Evolutionary conservation across 30 jellyfish, hydroid and myxozoan genomes (phyloP).

Genomic region (Aurelia sp.): DNA sequence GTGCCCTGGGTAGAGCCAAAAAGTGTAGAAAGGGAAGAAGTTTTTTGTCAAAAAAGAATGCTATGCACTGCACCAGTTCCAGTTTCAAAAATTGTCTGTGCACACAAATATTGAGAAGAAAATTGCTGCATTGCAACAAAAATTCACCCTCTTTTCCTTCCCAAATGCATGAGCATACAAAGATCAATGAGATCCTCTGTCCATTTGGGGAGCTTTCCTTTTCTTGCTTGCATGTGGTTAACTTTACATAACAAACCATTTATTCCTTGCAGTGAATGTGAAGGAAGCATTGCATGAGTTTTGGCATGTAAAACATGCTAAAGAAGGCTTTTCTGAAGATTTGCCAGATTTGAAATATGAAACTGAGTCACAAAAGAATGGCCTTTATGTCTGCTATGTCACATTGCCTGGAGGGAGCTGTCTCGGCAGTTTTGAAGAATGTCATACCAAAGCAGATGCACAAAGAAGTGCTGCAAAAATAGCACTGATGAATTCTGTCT

Average conservation of each 20-base stretch:
- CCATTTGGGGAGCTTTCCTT: too few relatives aligned
- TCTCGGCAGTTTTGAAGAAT: conserved; percentile 73
- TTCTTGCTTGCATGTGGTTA: too few relatives aligned
- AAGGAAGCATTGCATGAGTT: conserved; percentile 65
- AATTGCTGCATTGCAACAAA: too few relatives aligned
- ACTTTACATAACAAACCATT: neutral
- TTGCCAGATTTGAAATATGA: conserved; percentile 39
- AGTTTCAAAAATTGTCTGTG: too few relatives aligned
- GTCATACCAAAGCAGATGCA: conserved; percentile 74
- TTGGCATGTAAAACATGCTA: conserved; percentile 44
- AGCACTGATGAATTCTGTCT: conserved; percentile 74
- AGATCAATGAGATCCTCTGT: too few relatives aligned
- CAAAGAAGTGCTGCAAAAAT: conserved; percentile 79
- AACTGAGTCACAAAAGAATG: conserved; percentile 30
- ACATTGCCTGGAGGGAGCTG: conserved; percentile 85
- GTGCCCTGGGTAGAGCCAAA: too few relatives aligned
- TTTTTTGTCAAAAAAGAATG: too few relatives aligned
- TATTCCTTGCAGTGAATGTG: conserved; percentile 58
- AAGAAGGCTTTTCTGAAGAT: neutral
- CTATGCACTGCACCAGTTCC: too few relatives aligned
- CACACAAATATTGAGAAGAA: too few relatives aligned
- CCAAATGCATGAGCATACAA: too few relatives aligned
- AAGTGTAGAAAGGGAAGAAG: too few relatives aligned
- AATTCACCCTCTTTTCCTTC: too few relatives aligned
- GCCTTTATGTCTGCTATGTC: conserved; percentile 66